Evolutionary conservation across 2,797 vertebrate genomes (phyloP), one percentile per base, ranked within the genome.

Genomic region (Diceros bicornis): DNA sequence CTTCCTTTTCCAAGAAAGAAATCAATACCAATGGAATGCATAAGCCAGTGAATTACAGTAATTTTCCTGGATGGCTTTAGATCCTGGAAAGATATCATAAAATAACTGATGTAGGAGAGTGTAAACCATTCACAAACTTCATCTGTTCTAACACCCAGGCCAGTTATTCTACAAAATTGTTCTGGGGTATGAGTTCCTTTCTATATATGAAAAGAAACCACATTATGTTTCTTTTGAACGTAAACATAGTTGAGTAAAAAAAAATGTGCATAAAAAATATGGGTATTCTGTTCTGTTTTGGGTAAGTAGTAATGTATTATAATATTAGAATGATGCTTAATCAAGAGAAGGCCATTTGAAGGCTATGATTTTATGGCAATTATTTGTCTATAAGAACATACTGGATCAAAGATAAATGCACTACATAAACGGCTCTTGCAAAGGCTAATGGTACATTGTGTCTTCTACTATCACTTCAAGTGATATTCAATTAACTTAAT

Each of bases 71-170:
- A 34, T 81, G 50, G 68, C 34, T 96, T 95, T 72, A 94, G 55
- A 91, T 95, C 68, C 44, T 91, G 34, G 86, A 96, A 95, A 62
- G 34, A 85, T 81, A 90, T 69, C 94, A 50, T 89, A 89, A 96
- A 89, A 91, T 95, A 92, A 64, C 77, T 83, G 37, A 87, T 93
- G 20, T 25, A 93, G 4, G 2, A 83, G 27, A 82, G 57, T 41
- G 1, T 69, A 85, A 92, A 64, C 50, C 57, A 94, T 88, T 95
- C 62, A 90, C 27, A 93, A 90, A 84, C 2, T 66, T 87, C 41
- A 95, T 27, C 50, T 86, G 2, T 68, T 94, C 50, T 72, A 41
- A 87, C 9, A 92, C 29, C 21, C 74, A 55, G 25, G 66, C 13
- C 7, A 66, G 12, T 72, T 88, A 95, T 96, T 71, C 91, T 94